A percentile compares a stretch with the other conserved stretches of the same genome.
Conservation (phyloP, 2,113 vertebrate species). For the Periophthalmodon schlosseri region DNA sequence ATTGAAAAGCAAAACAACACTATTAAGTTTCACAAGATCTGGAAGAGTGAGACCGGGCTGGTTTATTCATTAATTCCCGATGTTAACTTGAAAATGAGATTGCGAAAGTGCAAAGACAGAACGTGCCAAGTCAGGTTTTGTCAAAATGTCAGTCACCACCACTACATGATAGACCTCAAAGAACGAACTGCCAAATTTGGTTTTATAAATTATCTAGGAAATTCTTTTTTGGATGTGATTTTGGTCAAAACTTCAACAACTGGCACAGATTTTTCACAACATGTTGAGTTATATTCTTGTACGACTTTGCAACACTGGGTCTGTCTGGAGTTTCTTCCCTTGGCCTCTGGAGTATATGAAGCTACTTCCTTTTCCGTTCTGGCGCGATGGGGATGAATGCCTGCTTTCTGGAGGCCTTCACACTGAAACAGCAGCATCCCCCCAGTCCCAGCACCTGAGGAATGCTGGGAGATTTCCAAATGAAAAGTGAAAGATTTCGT, state of each 20-base stretch:
- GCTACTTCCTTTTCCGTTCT: conserved; percentile 47
- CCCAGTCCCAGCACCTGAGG: conserved; percentile 39
- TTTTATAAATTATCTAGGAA: background rate
- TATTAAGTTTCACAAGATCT: conserved; percentile 45
- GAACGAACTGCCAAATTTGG: conserved; percentile 1
- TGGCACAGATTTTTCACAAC: conserved; percentile 7
- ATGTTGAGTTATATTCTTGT: conserved; percentile 8
- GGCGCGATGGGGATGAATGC: conserved; percentile 19
- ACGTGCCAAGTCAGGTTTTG: conserved; percentile 1
- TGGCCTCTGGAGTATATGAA: conserved; percentile 41
- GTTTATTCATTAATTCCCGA: conserved; percentile 42
- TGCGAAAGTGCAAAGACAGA: background rate
- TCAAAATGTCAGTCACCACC: conserved; percentile 21
- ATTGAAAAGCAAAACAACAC: conserved; percentile 56
- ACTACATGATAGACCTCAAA: background rate
- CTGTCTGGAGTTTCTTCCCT: conserved; percentile 35
- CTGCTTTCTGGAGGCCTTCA: conserved; percentile 36
- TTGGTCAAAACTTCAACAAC: conserved; percentile 9
- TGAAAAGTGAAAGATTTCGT: conserved; percentile 34
- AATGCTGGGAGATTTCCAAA: conserved; percentile 19
- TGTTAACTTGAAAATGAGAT: conserved; percentile 21
- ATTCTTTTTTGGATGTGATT: conserved; percentile 10
- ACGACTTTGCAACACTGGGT: conserved; percentile 20
- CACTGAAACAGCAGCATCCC: conserved; percentile 31
- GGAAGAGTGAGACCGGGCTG: conserved; percentile 19